Evolutionary conservation across 2,888 invertebrate species (phyloP).

Genomic region (Gibbula magus): DNA sequence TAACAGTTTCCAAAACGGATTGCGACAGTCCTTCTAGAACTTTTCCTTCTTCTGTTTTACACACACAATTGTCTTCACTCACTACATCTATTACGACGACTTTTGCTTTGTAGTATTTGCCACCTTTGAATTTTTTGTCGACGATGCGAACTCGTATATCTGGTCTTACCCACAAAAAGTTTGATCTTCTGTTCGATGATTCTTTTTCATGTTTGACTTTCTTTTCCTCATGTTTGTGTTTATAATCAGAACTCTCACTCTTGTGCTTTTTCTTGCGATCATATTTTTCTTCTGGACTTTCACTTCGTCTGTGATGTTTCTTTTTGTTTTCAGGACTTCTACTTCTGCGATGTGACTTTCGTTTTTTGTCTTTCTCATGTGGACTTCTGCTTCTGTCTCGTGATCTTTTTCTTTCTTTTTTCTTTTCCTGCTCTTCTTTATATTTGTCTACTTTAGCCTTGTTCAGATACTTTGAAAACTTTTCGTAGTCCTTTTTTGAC

Average conservation of each 20-base stretch:
- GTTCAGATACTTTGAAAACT: slow-evolving; percentile 91
- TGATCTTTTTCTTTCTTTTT: slow-evolving; percentile 21
- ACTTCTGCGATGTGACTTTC: not conserved
- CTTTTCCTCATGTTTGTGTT: slow-evolving; percentile 4
- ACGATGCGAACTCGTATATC: slow-evolving; percentile 74
- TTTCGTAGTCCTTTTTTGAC: slow-evolving; percentile 85
- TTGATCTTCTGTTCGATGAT: not conserved
- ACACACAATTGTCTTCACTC: slow-evolving; percentile 67
- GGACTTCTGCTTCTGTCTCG: slow-evolving; percentile 23
- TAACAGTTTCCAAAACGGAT: slow-evolving; percentile 75
- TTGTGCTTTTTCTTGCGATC: not conserved
- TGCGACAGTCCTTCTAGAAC: slow-evolving; percentile 72
- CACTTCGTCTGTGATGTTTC: slow-evolving; percentile 16
- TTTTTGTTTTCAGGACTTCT: slow-evolving; percentile 17
- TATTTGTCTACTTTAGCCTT: slow-evolving; percentile 75
- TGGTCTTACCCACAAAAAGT: slow-evolving; percentile 69
- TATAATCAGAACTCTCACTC: not conserved
- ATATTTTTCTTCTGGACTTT: slow-evolving; percentile 16
- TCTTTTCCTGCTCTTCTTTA: slow-evolving; percentile 46
- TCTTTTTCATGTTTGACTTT: not conserved
- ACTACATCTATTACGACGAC: slow-evolving; percentile 73
- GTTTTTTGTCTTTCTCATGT: not conserved
- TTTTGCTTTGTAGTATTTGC: slow-evolving; percentile 68
- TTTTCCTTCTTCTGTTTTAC: slow-evolving; percentile 72
- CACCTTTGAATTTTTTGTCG: slow-evolving; percentile 72